These are phyloP conservation scores for Xenentodon cancila DNA, from an alignment of 2,797 vertebrate species.

Conservation along the genomic window DNA sequence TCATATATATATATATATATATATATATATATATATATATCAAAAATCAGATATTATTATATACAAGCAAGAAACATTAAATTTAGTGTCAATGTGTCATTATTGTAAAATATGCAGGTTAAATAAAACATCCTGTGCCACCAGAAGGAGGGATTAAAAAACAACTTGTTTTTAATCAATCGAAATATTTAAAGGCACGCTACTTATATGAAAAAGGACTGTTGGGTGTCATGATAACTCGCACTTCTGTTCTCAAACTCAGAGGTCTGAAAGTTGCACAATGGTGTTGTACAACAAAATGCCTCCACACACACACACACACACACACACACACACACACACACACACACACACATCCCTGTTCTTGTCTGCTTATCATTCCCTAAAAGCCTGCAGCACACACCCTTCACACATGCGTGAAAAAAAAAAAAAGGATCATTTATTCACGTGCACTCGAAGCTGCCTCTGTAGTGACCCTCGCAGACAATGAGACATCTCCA, in stretches of 20 bases:
- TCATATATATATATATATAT: no score
- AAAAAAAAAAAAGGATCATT: conserved; percentile 46
- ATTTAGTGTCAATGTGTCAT: no score
- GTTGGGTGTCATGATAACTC: conserved; percentile 3
- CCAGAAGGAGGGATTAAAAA: no score
- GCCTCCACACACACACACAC: conserved; percentile 32
- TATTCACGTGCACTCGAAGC: conserved; percentile 56
- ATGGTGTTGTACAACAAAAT: conserved; percentile 33
- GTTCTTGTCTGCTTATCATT: conserved; percentile 52
- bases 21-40: no score
- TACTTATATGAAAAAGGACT: not conserved
- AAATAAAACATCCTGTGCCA: no score
- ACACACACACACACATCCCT: conserved; percentile 12
- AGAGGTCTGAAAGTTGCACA: not conserved
- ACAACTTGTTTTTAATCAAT: no score
- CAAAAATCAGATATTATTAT: no score
- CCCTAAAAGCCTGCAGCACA: conserved; percentile 48
- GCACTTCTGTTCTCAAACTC: not conserved
- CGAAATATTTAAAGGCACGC: no score
- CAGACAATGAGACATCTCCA: conserved; percentile 76
- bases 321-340: conserved; percentile 4
- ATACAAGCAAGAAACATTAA: no score
- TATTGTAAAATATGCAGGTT: no score
- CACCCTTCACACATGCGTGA: conserved; percentile 27
- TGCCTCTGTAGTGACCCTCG: conserved; percentile 72